Base-by-base conservation (phyloP, 2,888 invertebrate genomes). In the Leucoma salicis region DNA sequence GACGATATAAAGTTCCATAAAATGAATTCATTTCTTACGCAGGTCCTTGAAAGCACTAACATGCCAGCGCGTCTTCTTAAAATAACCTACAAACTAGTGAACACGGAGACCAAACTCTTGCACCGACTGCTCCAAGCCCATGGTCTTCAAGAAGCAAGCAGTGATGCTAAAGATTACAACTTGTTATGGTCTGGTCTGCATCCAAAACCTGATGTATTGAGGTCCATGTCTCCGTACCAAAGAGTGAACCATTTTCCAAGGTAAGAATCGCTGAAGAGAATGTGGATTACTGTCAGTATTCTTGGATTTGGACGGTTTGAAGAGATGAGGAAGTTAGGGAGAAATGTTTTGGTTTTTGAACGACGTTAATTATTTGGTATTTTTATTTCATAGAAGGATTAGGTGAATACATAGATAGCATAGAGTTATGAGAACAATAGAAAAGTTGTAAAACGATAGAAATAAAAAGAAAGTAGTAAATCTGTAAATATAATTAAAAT, bases 181-280 rank as follows among this genome's bases (percentile, higher is more conserved):
- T 84, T 98, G 31, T 79, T 98, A 37, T 98, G 98, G 98, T 96
- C 97, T 21, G 97, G 97, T 15, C 93, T 95, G 31, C 97, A 98
- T 72, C 95, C 97, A 18, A 97, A 97, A 76, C 96, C 97, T 15
- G 97, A 97, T 65, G 93, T 95, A 11, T 87, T 98, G 39, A 91
- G 97, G 54, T 92, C 94, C 34, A 82, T 98, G 61, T 92, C 94
- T 33, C 93, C 95, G n/a, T 95, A 97, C 79, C 99, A 99, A 82
- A 92, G 97, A 68, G 95, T 98, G 44, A 99, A 99, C 78, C 98
- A 99, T 83, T 99, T 99, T 78, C 98, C 98, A 5, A 93, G 94
- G 94, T 94, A 72, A 76, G 70, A 7, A 28, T 10, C 53, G 11
- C 0, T 3, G 3, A 8, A 8, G 3, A n/a, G 3, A 40, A 42